Evolutionary conservation across 2,888 invertebrate genomes (phyloP).

Genomic region (Melieria omissa): DNA sequence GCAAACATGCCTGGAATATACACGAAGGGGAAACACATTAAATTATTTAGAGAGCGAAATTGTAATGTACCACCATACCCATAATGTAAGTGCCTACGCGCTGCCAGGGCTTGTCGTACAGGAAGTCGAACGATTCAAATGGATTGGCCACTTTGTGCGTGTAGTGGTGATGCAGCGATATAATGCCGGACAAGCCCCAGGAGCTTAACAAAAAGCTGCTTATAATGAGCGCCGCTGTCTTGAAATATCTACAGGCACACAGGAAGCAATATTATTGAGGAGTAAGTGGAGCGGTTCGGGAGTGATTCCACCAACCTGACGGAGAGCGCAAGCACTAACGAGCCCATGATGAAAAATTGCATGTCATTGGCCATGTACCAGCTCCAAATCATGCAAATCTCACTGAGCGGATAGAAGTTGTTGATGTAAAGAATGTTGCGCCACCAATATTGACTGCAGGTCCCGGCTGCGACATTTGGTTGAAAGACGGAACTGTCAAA

Average conservation of each 20-base stretch:
- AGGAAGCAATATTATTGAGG: background rate
- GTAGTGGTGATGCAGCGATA: constrained; percentile 80
- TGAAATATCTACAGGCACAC: constrained; percentile 70
- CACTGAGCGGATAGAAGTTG: constrained; percentile 79
- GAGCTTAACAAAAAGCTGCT: constrained; percentile 75
- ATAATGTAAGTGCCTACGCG: constrained; percentile 83
- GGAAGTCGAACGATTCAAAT: constrained; percentile 83
- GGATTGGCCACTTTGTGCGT: constrained; percentile 81
- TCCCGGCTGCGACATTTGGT: constrained; percentile 77
- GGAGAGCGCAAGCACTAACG: constrained; percentile 74
- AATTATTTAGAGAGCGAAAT: background rate
- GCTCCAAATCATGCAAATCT: constrained; percentile 85
- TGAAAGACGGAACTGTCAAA: constrained; percentile 80
- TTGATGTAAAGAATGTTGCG: constrained; percentile 85
- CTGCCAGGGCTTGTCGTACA: constrained; percentile 88
- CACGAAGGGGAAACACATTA: background rate
- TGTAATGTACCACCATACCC: constrained; percentile 67
- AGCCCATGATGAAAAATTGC: constrained; percentile 79
- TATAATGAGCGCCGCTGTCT: constrained; percentile 72
- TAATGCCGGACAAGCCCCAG: constrained; percentile 80
- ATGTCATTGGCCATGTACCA: constrained; percentile 87
- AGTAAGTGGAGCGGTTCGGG: background rate
- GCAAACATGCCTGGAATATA: constrained; percentile 72
- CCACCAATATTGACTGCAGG: constrained; percentile 86
- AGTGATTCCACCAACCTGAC: constrained; percentile 71